These are phyloP conservation scores for Ridgeia piscesae DNA, from an alignment of 1,140 invertebrate genomes.

Conservation along the genomic window DNA sequence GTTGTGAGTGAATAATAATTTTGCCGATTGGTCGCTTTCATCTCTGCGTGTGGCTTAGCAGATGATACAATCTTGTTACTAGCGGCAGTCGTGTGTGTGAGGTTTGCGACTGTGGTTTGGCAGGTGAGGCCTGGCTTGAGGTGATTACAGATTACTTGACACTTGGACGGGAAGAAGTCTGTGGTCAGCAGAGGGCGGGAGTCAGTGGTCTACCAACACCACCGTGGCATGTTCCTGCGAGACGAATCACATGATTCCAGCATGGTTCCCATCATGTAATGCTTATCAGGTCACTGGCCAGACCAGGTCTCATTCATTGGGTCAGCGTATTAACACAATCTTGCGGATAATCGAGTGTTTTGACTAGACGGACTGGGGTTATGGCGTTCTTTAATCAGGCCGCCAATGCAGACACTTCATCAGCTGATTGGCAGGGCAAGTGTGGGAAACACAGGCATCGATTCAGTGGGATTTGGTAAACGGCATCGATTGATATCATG, in stretches of 20 bases:
- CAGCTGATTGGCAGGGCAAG: background rate
- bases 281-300: background rate
- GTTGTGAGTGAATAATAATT: background rate
- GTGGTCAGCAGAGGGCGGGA: background rate
- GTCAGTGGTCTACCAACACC: background rate
- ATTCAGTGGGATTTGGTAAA: background rate
- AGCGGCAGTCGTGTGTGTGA: background rate
- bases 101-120: background rate
- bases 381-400: background rate
- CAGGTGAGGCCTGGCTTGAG: background rate
- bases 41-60: background rate
- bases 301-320: background rate
- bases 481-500: background rate
- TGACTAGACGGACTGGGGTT: background rate
- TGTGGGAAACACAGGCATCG: background rate
- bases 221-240: background rate
- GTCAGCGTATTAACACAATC: background rate
- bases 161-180: background rate
- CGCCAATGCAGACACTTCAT: background rate
- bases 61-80: background rate
- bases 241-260: background rate
- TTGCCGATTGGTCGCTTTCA: background rate
- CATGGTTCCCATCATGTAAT: background rate
- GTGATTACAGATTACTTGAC: background rate
- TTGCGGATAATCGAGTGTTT: background rate